Evolutionary conservation across 2,113 vertebrate genomes (phyloP).

Genomic region (Malaclemys terrapin): DNA sequence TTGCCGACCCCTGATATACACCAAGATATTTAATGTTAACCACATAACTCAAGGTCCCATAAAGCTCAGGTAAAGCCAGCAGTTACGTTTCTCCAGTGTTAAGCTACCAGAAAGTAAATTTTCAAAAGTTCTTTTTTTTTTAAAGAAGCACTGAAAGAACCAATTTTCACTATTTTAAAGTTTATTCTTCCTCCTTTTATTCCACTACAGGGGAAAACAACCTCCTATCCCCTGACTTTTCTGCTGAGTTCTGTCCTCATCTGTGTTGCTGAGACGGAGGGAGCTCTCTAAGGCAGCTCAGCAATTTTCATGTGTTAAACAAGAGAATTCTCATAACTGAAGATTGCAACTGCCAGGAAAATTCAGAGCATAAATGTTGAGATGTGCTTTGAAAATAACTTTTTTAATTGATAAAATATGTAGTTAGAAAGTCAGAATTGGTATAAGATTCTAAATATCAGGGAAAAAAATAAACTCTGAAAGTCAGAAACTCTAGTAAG

Average conservation of each 20-base stretch:
- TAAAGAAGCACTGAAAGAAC: neutral
- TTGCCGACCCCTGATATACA: neutral
- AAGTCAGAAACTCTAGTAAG: neutral
- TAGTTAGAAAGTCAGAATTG: neutral
- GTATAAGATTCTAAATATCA: fast-evolving
- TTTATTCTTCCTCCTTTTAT: neutral
- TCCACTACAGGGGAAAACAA: neutral
- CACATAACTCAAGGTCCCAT: neutral
- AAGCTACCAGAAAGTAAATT: neutral
- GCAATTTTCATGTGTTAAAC: neutral
- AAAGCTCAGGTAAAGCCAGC: neutral
- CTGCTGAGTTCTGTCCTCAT: neutral
- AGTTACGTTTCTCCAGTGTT: neutral
- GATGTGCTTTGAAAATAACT: neutral
- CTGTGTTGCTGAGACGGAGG: neutral
- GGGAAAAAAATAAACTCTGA: neutral
- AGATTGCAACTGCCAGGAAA: neutral
- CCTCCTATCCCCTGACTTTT: neutral
- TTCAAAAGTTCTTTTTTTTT: neutral
- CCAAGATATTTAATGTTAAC: neutral
- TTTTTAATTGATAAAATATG: neutral
- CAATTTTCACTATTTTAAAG: fast-evolving
- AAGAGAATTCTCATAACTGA: conserved; percentile 13
- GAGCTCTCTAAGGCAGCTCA: neutral
- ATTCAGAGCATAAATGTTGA: neutral